Base-by-base conservation (phyloP, 1,140 invertebrate genomes). In the Euborellia annulipes region DNA sequence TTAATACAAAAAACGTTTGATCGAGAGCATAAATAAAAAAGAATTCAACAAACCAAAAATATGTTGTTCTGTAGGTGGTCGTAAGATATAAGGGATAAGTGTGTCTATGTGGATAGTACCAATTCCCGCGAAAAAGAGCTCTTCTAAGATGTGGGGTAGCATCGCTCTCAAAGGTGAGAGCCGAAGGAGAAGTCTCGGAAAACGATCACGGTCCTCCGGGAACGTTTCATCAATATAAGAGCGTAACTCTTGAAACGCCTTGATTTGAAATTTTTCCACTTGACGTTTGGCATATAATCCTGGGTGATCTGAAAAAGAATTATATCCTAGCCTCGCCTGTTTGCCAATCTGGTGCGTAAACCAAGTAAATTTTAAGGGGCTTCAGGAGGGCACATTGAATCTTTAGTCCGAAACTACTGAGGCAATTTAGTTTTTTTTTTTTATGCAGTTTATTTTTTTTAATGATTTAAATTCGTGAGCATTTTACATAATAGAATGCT, bases 31-130 rank as follows among this genome's bases (percentile, higher is more conserved):
- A n/a, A n/a, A n/a, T n/a, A n/a, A n/a, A n/a, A n/a, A n/a, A n/a
- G n/a, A n/a, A n/a, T n/a, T n/a, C n/a, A n/a, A n/a, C n/a, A n/a
- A n/a, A n/a, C n/a, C n/a, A n/a, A n/a, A n/a, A n/a, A n/a, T n/a
- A n/a, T n/a, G n/a, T n/a, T n/a, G n/a, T n/a, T n/a, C n/a, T n/a
- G n/a, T n/a, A n/a, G n/a, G n/a, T n/a, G n/a, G n/a, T n/a, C 79
- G 78, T 46, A 94, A 71, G 56, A 94, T 82, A 58, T 88, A 91
- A 45, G 90, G 90, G 62, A 94, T 85, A 50, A 92, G 82, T 59
- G 79, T 87, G 60, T 91, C 85, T 46, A 95, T 89, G 66, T 86
- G 85, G 47, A 91, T 80, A 58, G 82, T 86, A n/a, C 89, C 89
- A 30, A 92, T 81, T 16, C 87, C 85, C 11, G 87, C 80, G 61